Percentiles rank a stretch among this genome's conserved stretches.
Conservation (phyloP, 2,797 vertebrate genomes). For the Synaphobranchus kaupii region DNA sequence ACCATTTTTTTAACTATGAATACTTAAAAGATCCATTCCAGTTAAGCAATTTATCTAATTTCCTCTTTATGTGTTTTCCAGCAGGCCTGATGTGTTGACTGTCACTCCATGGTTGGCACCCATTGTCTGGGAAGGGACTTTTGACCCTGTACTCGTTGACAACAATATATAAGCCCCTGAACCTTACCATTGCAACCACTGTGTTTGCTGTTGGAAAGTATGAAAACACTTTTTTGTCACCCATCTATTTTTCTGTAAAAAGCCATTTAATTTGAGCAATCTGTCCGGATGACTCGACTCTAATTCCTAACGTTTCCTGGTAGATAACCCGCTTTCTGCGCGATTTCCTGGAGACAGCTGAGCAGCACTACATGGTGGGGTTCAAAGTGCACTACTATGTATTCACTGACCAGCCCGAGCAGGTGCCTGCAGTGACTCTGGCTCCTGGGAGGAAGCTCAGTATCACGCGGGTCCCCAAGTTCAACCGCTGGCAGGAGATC, state of each 20-base stretch:
- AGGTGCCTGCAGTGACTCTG: slow-evolving; percentile 32
- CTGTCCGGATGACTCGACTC: too few species aligned
- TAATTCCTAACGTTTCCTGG: too few species aligned
- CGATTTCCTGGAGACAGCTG: slow-evolving; percentile 42
- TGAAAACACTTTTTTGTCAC: too few species aligned
- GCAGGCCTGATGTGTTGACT: slow-evolving; percentile 33
- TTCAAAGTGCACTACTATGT: slow-evolving; percentile 33
- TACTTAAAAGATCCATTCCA: too few species aligned
- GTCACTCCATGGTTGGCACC: slow-evolving; percentile 46
- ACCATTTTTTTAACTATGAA: too few species aligned
- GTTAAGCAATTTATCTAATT: background rate
- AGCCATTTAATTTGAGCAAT: too few species aligned
- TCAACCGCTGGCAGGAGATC: slow-evolving; percentile 62
- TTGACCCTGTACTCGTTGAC: slow-evolving; percentile 48
- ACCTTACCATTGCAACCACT: too few species aligned
- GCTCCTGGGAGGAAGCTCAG: slow-evolving; percentile 17
- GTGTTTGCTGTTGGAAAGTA: too few species aligned
- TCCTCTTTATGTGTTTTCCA: background rate
- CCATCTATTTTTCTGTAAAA: background rate
- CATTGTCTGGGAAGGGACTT: slow-evolving; percentile 37
- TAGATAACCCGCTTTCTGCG: slow-evolving; percentile 20
- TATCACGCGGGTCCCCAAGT: background rate
- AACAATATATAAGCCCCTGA: background rate
- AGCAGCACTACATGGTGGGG: slow-evolving; percentile 29
- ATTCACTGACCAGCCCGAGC: slow-evolving; percentile 38